Evolutionary conservation across 2,888 invertebrate species (phyloP), one percentile per base, ranked within the genome.

Genomic region (Dicyrtoma fusca): DNA sequence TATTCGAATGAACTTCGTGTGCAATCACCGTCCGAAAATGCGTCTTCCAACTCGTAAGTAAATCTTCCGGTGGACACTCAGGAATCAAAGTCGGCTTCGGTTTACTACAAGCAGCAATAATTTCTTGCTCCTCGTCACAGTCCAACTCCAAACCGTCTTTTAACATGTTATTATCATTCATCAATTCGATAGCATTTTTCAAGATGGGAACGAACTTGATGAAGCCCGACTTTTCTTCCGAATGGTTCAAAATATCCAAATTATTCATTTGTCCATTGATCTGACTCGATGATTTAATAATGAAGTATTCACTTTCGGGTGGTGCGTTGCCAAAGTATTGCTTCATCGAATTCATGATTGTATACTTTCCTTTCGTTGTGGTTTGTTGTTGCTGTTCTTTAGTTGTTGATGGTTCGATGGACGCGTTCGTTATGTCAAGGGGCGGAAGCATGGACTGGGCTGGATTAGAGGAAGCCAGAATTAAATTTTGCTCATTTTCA

Each of bases 21-120:
- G 75, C 73, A 0, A 72, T 75, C 61, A 79, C 71, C 17, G 94
- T 93, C 78, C 89, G 88, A 85, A 94, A 94, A 85, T 94, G 94
- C 73, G 92, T 93, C 77, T 89, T 88, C 76, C 89, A 87, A 8
- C 93, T 91, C 19, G 90, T 90, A 75, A 92, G 86, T 79, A 92
- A 84, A 84, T 92, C 92, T 79, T 87, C 87, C 81, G 85, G 84
- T 53, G 75, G 61, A 25, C 25, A 65, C 25, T 74, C 69, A 49
- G 49, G 49, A 17, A 53, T 53, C 53, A 49, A 6, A 49, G 71
- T 21, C 69, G 72, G 11, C 55, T 73, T 49, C 64, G 74, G 71
- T 57, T 74, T 66, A 45, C 71, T 77, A 53, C 77, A 79, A 23
- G 77, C 77, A 34, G 73, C 77, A n/a, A 77, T 74, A 10, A 79